phyloP scores from a whole-genome alignment of 30 jellyfish, hydroid and myxozoan species.

The Cassiopea andromeda region DNA sequence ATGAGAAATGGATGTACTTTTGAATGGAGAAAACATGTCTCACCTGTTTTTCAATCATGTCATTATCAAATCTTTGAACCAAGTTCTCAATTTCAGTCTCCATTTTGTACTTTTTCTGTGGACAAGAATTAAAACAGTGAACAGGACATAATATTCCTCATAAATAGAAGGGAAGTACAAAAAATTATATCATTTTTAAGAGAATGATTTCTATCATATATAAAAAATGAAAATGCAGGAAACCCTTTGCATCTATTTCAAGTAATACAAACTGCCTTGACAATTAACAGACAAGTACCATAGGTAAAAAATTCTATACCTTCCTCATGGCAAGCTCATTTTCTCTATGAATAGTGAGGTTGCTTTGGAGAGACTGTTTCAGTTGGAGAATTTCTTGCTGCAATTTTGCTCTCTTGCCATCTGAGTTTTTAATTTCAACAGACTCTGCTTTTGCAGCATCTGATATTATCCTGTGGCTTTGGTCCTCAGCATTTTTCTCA shows the following conservation, averaged over 20 bases:
- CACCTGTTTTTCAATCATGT: conserved; percentile 98
- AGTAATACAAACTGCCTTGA: background rate
- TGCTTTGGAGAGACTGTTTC: conserved; percentile 77
- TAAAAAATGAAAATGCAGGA: too few relatives aligned
- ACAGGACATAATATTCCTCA: background rate
- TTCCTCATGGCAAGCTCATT: conserved; percentile 86
- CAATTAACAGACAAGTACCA: background rate
- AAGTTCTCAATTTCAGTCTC: conserved; percentile 98
- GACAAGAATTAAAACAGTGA: conserved; percentile 3
- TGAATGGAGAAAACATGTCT: background rate
- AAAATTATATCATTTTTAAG: too few relatives aligned
- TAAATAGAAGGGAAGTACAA: too few relatives aligned
- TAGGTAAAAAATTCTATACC: conserved; percentile 34
- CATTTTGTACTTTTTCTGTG: conserved; percentile 88
- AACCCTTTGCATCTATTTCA: too few relatives aligned
- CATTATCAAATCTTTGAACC: conserved; percentile 90
- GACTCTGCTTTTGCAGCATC: conserved; percentile 91
- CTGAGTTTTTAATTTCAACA: conserved; percentile 82
- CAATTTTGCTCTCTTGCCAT: conserved; percentile 81
- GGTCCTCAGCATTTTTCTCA: conserved; percentile 82
- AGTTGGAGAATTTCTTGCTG: conserved; percentile 86
- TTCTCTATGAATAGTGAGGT: conserved; percentile 78
- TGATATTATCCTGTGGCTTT: conserved; percentile 69
- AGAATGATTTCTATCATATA: too few relatives aligned
- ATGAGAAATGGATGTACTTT: background rate